phyloP scores from a whole-genome alignment of 2,113 vertebrate species.

The Mesembrinibis cayennensis region DNA sequence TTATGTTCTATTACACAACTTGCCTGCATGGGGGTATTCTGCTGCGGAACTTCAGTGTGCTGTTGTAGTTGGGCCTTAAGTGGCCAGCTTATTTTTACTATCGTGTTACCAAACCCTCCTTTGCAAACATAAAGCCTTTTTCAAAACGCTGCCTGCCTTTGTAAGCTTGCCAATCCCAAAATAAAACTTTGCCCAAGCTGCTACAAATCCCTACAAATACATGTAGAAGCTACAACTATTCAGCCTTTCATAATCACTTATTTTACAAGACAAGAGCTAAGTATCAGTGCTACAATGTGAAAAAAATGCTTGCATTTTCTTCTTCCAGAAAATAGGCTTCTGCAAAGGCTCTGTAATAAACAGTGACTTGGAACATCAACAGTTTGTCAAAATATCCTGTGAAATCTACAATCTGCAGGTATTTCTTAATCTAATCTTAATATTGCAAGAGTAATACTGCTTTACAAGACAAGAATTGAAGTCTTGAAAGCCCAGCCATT shows the following conservation, averaged over 20 bases:
- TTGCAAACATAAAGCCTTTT: slow-evolving; percentile 1
- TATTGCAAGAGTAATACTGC: background rate
- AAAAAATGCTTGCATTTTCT: slow-evolving; percentile 1
- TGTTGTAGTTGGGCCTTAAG: background rate
- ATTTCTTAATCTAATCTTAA: slow-evolving; percentile 29
- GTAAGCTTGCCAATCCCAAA: background rate
- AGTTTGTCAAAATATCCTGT: slow-evolving; percentile 24
- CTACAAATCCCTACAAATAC: slow-evolving; percentile 12
- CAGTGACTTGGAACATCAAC: fast-evolving
- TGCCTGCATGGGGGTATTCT: background rate
- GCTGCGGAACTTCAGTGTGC: background rate
- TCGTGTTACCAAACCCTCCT: background rate
- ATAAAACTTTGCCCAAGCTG: background rate
- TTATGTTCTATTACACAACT: background rate
- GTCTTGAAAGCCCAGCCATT: background rate
- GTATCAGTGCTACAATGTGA: background rate
- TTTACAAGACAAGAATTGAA: background rate
- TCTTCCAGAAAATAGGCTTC: slow-evolving; percentile 61
- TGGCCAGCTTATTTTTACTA: background rate
- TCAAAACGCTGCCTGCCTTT: background rate
- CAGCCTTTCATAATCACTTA: slow-evolving; percentile 14
- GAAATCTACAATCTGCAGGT: slow-evolving; percentile 69
- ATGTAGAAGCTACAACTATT: background rate
- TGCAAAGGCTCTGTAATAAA: slow-evolving; percentile 55
- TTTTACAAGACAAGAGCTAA: slow-evolving; percentile 1